Conservation (phyloP, 1,140 invertebrate species). For the Drosophila truncata region DNA sequence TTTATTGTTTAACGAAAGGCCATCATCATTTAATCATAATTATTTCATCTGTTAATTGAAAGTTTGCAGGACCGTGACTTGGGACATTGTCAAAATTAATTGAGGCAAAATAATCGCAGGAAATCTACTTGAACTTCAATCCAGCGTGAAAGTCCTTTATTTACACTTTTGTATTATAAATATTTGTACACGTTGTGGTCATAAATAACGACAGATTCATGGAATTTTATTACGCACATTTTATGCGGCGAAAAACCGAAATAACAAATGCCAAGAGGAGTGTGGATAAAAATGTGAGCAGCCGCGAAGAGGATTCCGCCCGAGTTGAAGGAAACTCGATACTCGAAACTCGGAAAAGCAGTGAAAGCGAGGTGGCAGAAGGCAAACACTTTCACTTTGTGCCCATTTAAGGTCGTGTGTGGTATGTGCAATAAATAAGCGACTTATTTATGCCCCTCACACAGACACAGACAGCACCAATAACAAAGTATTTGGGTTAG, state of each 20-base stretch:
- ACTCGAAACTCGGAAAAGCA: constrained; percentile 25
- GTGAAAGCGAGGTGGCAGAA: constrained; percentile 19
- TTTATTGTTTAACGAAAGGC: constrained; percentile 6
- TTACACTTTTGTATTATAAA: constrained; percentile 9
- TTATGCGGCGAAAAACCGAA: constrained; percentile 35
- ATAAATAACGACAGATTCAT: constrained; percentile 56
- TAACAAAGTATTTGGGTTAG: constrained; percentile 71
- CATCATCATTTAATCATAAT: constrained; percentile 33
- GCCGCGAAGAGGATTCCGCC: neutral
- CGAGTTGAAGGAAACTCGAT: constrained; percentile 36
- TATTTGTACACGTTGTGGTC: constrained; percentile 46
- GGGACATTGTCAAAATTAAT: constrained; percentile 5
- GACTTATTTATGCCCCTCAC: constrained; percentile 74
- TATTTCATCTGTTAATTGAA: constrained; percentile 19
- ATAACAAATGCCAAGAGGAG: constrained; percentile 13
- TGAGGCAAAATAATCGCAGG: neutral
- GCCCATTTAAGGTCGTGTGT: constrained; percentile 64
- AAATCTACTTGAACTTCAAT: constrained; percentile 11
- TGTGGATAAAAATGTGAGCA: constrained; percentile 29
- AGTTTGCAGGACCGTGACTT: neutral
- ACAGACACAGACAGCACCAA: constrained; percentile 40
- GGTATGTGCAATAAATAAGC: constrained; percentile 66
- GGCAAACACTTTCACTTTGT: constrained; percentile 65
- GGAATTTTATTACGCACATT: constrained; percentile 55
- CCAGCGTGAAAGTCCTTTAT: constrained; percentile 6